Base-by-base conservation (phyloP, 2,888 invertebrate genomes). In the Papilio protenor region DNA sequence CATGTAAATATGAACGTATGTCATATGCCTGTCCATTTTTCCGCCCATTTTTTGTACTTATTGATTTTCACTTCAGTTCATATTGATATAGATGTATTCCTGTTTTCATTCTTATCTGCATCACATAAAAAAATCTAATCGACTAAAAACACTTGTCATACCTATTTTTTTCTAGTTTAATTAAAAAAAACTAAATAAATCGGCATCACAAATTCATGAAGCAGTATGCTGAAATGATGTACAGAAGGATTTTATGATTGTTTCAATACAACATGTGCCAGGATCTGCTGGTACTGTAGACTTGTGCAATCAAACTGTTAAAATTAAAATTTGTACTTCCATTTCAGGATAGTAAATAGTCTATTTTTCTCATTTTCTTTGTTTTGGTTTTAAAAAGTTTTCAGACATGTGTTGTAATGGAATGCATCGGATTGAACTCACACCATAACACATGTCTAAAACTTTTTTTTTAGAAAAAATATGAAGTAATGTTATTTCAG, bases 51-150 rank as follows among this genome's bases (percentile, higher is more conserved):
- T 33, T 64, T 33, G 6, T 12, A 45, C 12, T 10, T 69, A 45
- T 45, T 69, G 21, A 45, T 45, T 69, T 45, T 69, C 12, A 45
- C 45, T 45, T 14, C n/a, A 40, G n/a, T 18, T 18, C n/a, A n/a
- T 4, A 10, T 45, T 27, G 0, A n/a, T 61, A 16, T 27, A 23
- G 23, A 61, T 61, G 27, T 14, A 16, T 61, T 6, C 5, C 27
- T 57, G 21, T 59, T 59, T 23, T 59, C 27, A 61, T 61, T 61
- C 27, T 61, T 59, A 14, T 59, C 59, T 59, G 59, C 23, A 27
- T 27, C 27, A 61, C 16, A 14, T n/a, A 61, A 27, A 61, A 27
- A 27, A 2, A 6, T 4, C 23, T 23, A 12, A 3, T 12, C 2
- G 57, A 59, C 21, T 12, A 59, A 23, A 57, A 21, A 23, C 11